Evolutionary conservation across 92 coral and sea anemone species (phyloP), one percentile per base, ranked within the genome.

Genomic region (Palythoa heliodiscus): DNA sequence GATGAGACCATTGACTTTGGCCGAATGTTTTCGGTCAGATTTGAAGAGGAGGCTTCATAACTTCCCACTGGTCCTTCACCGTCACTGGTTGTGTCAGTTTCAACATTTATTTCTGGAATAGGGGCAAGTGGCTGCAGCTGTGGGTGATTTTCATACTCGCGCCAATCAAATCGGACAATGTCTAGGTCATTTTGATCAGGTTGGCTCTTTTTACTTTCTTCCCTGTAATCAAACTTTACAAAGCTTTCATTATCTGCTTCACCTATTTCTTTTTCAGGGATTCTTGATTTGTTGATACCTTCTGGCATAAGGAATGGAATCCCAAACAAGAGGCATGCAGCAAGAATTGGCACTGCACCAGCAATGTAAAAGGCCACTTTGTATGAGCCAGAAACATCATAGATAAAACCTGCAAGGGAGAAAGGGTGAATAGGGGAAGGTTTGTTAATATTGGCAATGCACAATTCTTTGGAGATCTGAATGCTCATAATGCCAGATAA

Each of bases 291-390:
- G 24, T 82, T 75, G 64, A 93, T 91, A 71, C 93, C 92, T 11
- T 84, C 92, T 9, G 99, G 99, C 99, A 97, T 97, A 12, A 93
- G 88, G 78, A 94, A 90, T 54, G 99, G 99, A 52, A 97, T 97
- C 13, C 94, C 93, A 64, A 93, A 97, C 99, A 97, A 94, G 93
- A 97, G 84, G 88, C 98, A 95, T 23, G 98, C 98, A 58, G 98
- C 98, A 11, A 93, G 77, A 12, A 93, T 94, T 11, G 98, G 98
- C n/a, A 97, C 99, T 38, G 99, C 99, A 9, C 99, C 99, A 88
- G 99, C 98, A 60, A 97, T 93, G 93, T 95, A 97, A 88, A 97
- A 97, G 8, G 99, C 99, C 25, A 97, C 89, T 91, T 97, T 95
- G 53, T 97, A 97, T 3, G 99, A 97, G 12, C 89, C 86, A 4